Conservation (phyloP, 1,140 invertebrate species). For the Brachionus rotundiformis region DNA sequence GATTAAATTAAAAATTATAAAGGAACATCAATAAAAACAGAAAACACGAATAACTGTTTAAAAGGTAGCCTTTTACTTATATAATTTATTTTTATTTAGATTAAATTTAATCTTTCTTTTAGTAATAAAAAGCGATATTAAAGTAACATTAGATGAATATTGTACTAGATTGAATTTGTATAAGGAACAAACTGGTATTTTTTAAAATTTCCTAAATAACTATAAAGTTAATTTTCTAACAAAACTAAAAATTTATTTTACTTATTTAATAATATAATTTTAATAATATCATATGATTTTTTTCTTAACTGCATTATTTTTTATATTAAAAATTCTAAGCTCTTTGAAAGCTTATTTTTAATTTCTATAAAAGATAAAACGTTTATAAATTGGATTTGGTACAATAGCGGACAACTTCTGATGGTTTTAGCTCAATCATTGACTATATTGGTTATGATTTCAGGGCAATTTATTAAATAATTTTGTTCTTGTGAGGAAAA, state of each 20-base stretch:
- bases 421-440: background rate
- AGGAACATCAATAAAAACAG: background rate
- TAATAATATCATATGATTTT: background rate
- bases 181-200: background rate
- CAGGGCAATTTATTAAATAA: background rate
- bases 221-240: conserved; percentile 1
- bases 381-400: background rate
- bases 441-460: background rate
- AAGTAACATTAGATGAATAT: background rate
- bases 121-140: background rate
- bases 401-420: background rate
- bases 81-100: background rate
- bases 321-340: background rate
- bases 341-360: background rate
- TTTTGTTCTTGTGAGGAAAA: background rate
- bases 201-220: background rate
- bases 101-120: background rate
- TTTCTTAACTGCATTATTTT: background rate
- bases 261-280: background rate
- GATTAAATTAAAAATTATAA: background rate
- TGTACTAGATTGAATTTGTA: background rate
- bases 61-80: background rate
- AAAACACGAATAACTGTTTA: background rate
- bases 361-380: background rate
- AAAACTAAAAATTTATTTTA: background rate